Percentiles rank a stretch among this genome's conserved stretches.
phyloP scores from a whole-genome alignment of 2,113 vertebrate genomes.

The Orycteropus afer region DNA sequence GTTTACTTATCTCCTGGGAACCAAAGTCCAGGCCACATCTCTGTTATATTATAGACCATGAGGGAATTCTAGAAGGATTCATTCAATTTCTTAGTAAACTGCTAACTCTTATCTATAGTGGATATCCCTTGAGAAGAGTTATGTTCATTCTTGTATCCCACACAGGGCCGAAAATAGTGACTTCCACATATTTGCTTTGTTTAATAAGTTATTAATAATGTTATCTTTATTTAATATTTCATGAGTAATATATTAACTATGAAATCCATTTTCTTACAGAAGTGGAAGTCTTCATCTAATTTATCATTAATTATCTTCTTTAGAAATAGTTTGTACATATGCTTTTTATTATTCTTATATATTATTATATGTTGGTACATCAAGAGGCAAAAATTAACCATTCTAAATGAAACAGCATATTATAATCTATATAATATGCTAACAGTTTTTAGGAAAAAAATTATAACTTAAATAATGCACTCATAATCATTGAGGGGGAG shows the following conservation, averaged over 20 bases:
- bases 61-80: slow-evolving; percentile 12
- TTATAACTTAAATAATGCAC: no score
- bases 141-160: not conserved
- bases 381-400: not conserved
- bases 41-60: not conserved
- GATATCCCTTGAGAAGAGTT: not conserved
- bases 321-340: not conserved
- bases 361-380: not conserved
- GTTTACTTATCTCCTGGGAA: not conserved
- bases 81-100: not conserved
- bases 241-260: not conserved
- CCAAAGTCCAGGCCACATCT: not conserved
- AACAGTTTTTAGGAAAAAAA: no score
- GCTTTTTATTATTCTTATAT: not conserved
- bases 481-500: no score
- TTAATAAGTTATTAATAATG: no score
- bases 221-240: not conserved
- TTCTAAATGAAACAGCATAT: not conserved
- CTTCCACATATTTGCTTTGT: not conserved
- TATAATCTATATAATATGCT: no score
- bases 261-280: not conserved
- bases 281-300: not conserved
- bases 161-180: not conserved
- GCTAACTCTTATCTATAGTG: not conserved
- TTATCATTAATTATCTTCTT: not conserved